Evolutionary conservation across 1,140 invertebrate genomes (phyloP), one percentile per base, ranked within the genome.

Genomic region (Drosophila chauvacae): DNA sequence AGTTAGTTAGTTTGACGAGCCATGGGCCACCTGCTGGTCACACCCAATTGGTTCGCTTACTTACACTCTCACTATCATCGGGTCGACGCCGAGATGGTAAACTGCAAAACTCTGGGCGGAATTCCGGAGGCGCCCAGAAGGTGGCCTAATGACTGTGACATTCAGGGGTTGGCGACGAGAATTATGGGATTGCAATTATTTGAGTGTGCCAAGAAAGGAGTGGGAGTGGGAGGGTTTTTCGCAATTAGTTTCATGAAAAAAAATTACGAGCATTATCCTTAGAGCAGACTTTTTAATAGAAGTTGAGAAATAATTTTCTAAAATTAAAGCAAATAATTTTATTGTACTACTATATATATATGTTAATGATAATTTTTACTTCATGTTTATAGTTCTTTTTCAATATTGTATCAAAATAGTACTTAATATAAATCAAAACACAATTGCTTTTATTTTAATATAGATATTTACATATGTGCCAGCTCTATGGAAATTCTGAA

Each of bases 171-270:
- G 77, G 58, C 77, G 48, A 58, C 58, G 26, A 70, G 60, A 63
- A 76, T 68, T 78, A 81, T 81, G 66, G 69, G 82, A 85, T 70
- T 85, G 78, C 82, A 85, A 85, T 85, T 84, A 81, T 60, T 51
- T 5, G 4, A 41, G 33, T 39, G 18, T 3, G 30, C 1, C 7
- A 47, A 14, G 20, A 33, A 4, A 11, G n/a, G 11, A 23, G 30
- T 7, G 10, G 26, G 26, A 28, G 5, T 28, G 26, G 10, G 11
- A 10, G 23, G 0, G 0, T 26, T 14, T 23, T 37, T 20, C 7
- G n/a, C 11, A 39, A 61, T 28, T n/a, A 30, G 4, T 16, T 7
- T 30, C 7, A 0, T 20, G 4, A 2, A 23, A 23, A 7, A 7
- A 53, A 18, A 35, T 5, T 20, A 10, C 9, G 9, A 5, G 7